Base-by-base conservation (phyloP, 2,888 invertebrate genomes). In the Tuta absoluta region DNA sequence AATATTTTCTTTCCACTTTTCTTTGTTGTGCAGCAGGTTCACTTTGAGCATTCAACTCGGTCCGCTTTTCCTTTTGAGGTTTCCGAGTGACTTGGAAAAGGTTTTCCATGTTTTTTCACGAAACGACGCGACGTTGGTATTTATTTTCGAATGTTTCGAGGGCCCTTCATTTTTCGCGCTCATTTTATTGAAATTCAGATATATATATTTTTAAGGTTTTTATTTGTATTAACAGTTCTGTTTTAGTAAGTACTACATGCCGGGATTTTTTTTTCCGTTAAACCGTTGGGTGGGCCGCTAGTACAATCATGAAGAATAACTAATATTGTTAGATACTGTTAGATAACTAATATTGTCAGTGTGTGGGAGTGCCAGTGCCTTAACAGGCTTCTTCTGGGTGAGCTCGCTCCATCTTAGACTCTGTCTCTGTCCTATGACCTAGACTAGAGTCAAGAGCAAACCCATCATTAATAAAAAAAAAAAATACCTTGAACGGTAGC, bases 81-180 rank as follows among this genome's bases (percentile, higher is more conserved):
- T 41, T 41, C n/a, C 41, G 41, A 41, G 41, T 41, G 41, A 41
- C 41, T 41, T 41, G 41, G 5, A n/a, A 41, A 41, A 41, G 41
- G 41, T 41, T 41, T 41, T 41, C 41, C 41, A 41, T 41, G 41
- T 41, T 41, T 41, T 41, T 14, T 8, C 41, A 14, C 41, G 41
- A 12, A 14, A 41, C 8, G 8, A 38, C 38, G n/a, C n/a, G n/a
- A n/a, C 28, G 28, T 33, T 10, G 33, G 41, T 41, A 41, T 41
- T 41, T 41, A 12, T 41, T 41, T 41, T 41, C 41, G 14, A 41
- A 12, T 14, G 41, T n/a, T 33, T 41, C 2, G 41, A 14, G 41
- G 14, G 41, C 41, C 11, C 41, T 0, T 41, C 41, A 14, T 14
- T n/a, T 41, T 41, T 11, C 41, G 14, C n/a, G 33, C 41, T 41